Base-by-base conservation (phyloP, 2,888 invertebrate genomes). In the Prostheceraeus crozeri region DNA sequence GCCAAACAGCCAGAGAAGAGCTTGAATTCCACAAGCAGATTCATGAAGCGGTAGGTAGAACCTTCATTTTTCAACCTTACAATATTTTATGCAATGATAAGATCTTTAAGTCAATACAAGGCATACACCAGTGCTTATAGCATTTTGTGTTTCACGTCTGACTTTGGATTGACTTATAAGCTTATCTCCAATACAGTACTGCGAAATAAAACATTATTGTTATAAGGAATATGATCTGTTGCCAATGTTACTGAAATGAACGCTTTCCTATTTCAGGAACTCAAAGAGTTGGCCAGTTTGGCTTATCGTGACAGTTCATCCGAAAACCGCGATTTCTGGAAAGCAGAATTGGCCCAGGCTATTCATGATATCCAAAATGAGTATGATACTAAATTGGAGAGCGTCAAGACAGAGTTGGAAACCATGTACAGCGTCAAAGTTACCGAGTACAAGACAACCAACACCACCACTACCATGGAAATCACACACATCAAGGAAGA, bases 301-400 rank as follows among this genome's bases (percentile, higher is more conserved):
- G 77, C 77, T 11, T 76, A 77, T 68, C 70, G 79, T 36, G 80
- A 80, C 68, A 79, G 79, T 1, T 78, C 78, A 1, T 72, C 74
- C 35, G 80, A 80, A 67, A 79, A 80, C 72, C 71, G 79, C 27
- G 78, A 80, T 66, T 80, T 75, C 76, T 80, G 80, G 78, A 78
- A 78, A 71, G 78, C 76, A 67, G 80, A 80, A 66, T 68, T 80
- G 60, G 72, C 77, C 2, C 71, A 74, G 61, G 79, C 79, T 45
- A 77, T 80, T 64, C 69, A 78, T 35, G 80, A 80, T 65, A 80
- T 80, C 65, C 77, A 80, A 65, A 68, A 68, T 40, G 79, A 80
- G 65, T 80, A 80, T 67, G 79, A 80, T 64, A 68, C 71, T 67
- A 76, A 78, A 66, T 67, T 75, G 63, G 76, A 74, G 63, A 68